A percentile compares a stretch with the other conserved stretches of the same genome.
Evolutionary conservation across 2,888 invertebrate species (phyloP).

Genomic region (Aphidoletes aphidimyza): DNA sequence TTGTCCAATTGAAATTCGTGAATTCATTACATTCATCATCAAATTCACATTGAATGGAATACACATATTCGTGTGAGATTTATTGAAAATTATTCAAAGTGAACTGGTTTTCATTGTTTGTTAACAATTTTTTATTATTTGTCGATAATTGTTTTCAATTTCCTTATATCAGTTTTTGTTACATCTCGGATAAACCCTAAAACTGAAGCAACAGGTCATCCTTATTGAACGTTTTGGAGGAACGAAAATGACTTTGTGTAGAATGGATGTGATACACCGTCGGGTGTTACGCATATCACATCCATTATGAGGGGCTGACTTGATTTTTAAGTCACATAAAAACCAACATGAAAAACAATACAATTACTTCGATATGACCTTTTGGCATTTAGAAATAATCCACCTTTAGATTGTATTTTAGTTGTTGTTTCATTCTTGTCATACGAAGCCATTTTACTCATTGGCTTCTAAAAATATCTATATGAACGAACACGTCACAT

Average conservation of each 20-base stretch:
- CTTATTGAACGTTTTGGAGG: not conserved
- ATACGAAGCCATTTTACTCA: no score
- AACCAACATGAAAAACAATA: not conserved
- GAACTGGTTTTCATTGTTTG: not conserved
- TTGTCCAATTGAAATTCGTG: no score
- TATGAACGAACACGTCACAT: no score
- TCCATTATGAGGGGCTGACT: no score
- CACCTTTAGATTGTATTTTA: no score
- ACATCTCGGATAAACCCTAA: not conserved
- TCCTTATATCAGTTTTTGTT: not conserved
- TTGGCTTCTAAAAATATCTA: no score
- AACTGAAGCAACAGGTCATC: constrained; percentile 22
- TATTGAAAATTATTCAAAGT: no score
- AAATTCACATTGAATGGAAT: no score
- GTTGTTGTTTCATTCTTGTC: no score
- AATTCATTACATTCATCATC: no score
- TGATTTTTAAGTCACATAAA: not conserved
- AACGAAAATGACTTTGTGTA: not conserved
- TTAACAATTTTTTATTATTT: constrained; percentile 14
- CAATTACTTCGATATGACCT: not conserved
- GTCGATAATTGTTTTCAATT: constrained; percentile 27
- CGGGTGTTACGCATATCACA: no score
- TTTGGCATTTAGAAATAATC: not conserved
- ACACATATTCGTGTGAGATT: no score
- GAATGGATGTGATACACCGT: not conserved